Evolutionary conservation across 2,888 invertebrate species (phyloP).

Genomic region (Orthosia gothica): DNA sequence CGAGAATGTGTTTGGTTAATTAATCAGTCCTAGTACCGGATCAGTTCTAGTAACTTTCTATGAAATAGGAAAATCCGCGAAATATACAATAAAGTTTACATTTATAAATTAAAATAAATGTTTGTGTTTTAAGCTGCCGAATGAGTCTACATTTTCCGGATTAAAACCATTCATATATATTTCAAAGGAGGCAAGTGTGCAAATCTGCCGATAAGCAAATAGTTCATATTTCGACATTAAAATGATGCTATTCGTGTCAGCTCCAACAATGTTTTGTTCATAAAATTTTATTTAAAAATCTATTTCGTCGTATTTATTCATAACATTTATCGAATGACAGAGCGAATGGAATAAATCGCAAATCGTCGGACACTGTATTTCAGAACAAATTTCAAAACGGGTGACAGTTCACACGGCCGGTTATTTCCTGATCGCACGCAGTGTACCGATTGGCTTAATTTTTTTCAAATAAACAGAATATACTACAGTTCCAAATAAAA

Average conservation of each 20-base stretch:
- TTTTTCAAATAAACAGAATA: conserved; percentile 13
- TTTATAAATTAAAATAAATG: neutral
- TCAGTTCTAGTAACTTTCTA: neutral
- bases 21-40: conserved; percentile 26
- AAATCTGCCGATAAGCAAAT: neutral
- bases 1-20: conserved; percentile 47
- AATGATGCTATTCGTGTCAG: neutral
- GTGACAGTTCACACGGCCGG: conserved; percentile 5
- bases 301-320: neutral
- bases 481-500: conserved; percentile 37
- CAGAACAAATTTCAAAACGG: conserved; percentile 9
- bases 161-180: neutral
- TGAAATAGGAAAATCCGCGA: neutral
- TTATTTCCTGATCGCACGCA: conserved; percentile 2
- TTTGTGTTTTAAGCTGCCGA: too few relatives aligned
- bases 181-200: neutral
- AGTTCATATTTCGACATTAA: neutral
- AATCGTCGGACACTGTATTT: neutral
- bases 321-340: neutral
- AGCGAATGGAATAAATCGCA: conserved; percentile 11
- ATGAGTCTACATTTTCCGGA: neutral
- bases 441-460: neutral
- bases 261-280: neutral
- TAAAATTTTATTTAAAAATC: neutral
- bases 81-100: neutral